Evolutionary conservation across 2,888 invertebrate genomes (phyloP), one percentile per base, ranked within the genome.

Genomic region (Mythimna impura): DNA sequence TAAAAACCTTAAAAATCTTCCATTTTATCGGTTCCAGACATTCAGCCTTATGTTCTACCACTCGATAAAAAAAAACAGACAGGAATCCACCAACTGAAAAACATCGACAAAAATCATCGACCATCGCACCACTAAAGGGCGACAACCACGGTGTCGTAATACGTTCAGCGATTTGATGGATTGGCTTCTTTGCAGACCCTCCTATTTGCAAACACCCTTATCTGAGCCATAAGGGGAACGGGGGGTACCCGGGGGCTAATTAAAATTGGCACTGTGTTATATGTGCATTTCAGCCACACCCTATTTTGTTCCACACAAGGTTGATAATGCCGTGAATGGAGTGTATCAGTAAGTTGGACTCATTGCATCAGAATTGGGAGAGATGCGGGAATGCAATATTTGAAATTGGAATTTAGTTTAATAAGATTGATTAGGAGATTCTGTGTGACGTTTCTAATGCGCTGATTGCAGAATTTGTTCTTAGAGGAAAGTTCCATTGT

Each of bases 171-270:
- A 94, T 96, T 96, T 96, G 96, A 96, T 96, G 96, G 96, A 96
- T 96, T 96, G 96, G 96, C 96, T 96, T 95, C 96, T 95, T 95
- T 94, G 93, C 94, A 91, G 91, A 91, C 95, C 94, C 94, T 93
- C 91, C 94, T 96, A 95, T 96, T 95, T 95, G 95, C 95, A 96
- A 96, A 95, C 95, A 95, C 96, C 96, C 96, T 94, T 94, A 94
- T 94, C 94, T 91, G 91, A 89, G 87, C 86, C 86, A 76, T 74
- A 81, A 86, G 88, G 88, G 89, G 87, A 71, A 80, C 30, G 86
- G 77, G 82, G 87, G 87, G 87, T 75, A 72, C 80, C 85, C 86
- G 85, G 86, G 89, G 91, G 93, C 95, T 96, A 96, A 96, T 96
- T 96, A 96, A 95, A 96, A 96, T 95, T 93, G 94, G 91, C 94